These are phyloP conservation scores for Lucilia cuprina DNA, from an alignment of 1,140 invertebrate genomes.

Conservation along the genomic window DNA sequence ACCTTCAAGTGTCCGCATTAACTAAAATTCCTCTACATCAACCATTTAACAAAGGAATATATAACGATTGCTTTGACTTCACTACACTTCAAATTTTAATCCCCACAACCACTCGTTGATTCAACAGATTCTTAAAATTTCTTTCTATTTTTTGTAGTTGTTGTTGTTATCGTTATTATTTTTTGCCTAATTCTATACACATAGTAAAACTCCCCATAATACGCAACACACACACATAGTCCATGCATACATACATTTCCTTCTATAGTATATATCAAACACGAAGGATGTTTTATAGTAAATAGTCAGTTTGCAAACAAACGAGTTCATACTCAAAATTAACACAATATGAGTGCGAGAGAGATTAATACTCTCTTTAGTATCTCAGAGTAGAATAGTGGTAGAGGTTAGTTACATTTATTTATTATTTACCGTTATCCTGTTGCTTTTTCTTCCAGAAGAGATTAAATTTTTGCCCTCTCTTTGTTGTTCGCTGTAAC, in stretches of 20 bases:
- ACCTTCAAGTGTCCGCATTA: conserved; percentile 35
- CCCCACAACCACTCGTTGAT: conserved; percentile 61
- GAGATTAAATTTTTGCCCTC: neutral
- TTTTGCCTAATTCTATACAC: neutral
- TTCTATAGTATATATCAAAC: neutral
- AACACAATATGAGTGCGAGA: neutral
- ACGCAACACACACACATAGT: neutral
- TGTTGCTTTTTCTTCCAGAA: neutral
- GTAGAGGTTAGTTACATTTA: neutral
- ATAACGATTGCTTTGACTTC: neutral
- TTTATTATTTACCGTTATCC: neutral
- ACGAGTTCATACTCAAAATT: conserved; percentile 11
- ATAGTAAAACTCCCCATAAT: neutral
- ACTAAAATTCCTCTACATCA: conserved; percentile 23
- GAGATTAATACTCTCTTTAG: neutral
- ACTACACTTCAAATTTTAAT: conserved; percentile 44
- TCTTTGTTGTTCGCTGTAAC: neutral
- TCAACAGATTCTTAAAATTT: conserved; percentile 50
- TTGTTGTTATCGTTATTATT: conserved; percentile 33
- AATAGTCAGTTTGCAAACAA: neutral
- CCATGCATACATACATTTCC: neutral
- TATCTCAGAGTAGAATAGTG: neutral
- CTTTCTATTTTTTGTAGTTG: neutral
- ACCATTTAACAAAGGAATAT: neutral
- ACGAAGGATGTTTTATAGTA: neutral